phyloP scores from a whole-genome alignment of 2,113 vertebrate genomes.

The Pica pica region DNA sequence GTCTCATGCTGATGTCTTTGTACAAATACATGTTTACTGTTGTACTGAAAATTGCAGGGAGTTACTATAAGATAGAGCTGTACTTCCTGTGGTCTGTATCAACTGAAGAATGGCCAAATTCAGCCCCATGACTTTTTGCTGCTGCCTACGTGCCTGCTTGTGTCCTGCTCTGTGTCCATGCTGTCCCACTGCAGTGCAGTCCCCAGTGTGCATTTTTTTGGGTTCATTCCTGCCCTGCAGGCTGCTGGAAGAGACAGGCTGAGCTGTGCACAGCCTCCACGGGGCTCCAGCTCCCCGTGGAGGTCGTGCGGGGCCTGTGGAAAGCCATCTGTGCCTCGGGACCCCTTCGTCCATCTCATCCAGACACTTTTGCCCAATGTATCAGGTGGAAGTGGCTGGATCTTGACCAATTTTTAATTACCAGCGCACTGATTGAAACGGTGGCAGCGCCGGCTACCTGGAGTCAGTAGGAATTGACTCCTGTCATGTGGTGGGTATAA shows the following conservation, averaged over 20 bases:
- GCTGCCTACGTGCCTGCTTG: not conserved
- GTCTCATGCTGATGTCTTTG: not conserved
- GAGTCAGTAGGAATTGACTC: slow-evolving; percentile 5
- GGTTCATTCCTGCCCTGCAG: not conserved
- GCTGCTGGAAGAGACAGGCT: not conserved
- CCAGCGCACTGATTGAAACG: not conserved
- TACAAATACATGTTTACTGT: not conserved
- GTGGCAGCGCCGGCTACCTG: not conserved
- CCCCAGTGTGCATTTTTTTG: not conserved
- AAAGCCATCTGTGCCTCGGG: not conserved
- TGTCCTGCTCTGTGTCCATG: not conserved
- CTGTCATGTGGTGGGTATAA: not conserved
- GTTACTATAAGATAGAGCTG: not conserved
- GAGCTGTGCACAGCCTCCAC: not conserved
- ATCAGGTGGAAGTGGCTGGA: not conserved
- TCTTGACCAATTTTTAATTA: slow-evolving; percentile 29
- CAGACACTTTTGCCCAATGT: not conserved
- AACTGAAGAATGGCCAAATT: not conserved
- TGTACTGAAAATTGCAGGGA: not conserved
- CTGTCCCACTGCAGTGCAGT: fast-evolving
- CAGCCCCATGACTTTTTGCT: not conserved
- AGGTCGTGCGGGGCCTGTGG: not conserved
- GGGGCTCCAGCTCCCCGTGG: fast-evolving
- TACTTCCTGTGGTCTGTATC: not conserved
- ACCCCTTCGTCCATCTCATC: not conserved